Conservation (phyloP, 2,888 invertebrate species). For the Tinea pellionella region DNA sequence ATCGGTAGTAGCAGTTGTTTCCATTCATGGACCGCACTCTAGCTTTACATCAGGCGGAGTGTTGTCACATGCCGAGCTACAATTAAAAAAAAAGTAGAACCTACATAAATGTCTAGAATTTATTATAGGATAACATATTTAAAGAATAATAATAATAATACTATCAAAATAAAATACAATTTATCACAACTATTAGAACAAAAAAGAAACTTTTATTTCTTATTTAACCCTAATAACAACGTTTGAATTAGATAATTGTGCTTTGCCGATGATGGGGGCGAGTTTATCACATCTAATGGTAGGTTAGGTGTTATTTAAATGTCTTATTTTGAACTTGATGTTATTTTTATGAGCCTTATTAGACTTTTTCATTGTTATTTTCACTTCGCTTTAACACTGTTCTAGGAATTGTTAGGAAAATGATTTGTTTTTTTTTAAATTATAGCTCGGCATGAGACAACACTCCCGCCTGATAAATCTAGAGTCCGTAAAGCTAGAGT, state of each 20-base stretch:
- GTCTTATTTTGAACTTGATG: not conserved
- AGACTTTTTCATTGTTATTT: not conserved
- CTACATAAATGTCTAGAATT: too few species aligned
- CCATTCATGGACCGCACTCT: too few species aligned
- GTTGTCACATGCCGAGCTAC: too few species aligned
- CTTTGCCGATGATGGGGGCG: not conserved
- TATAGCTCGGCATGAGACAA: too few species aligned
- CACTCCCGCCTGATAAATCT: too few species aligned
- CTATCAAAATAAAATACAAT: too few species aligned
- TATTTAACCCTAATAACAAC: not conserved
- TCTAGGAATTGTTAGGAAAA: not conserved
- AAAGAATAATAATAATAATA: too few species aligned
- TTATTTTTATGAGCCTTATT: not conserved
- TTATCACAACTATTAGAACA: too few species aligned
- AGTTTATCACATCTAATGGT: slow-evolving; percentile 1
- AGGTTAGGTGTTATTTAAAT: not conserved
- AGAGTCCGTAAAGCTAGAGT: not conserved
- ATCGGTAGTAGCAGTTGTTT: too few species aligned
- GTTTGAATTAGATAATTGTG: not conserved
- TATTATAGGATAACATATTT: too few species aligned
- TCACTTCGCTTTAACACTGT: not conserved
- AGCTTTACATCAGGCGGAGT: too few species aligned
- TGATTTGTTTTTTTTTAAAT: not conserved
- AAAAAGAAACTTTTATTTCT: not conserved
- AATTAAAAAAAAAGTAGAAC: too few species aligned